phyloP scores from a whole-genome alignment of 35 echinoderm and acorn worm genomes.

The Ptychodera flava region DNA sequence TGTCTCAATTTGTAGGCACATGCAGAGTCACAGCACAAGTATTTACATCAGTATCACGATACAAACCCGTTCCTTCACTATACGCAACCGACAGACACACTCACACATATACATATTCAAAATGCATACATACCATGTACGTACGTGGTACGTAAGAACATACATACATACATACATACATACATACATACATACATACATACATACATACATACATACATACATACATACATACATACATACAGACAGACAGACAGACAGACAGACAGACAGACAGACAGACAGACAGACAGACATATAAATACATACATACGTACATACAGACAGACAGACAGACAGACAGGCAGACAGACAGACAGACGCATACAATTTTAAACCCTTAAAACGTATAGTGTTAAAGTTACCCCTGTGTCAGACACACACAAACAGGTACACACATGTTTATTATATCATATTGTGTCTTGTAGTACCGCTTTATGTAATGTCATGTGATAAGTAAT shows the following conservation, averaged over 20 bases:
- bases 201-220: slow-evolving; percentile 2
- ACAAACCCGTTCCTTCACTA: too few species aligned
- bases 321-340: not conserved
- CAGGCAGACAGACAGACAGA: not conserved
- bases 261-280: not conserved
- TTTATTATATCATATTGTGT: too few species aligned
- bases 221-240: slow-evolving; percentile 2
- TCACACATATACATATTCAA: too few species aligned
- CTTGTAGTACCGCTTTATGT: too few species aligned
- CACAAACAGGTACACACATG: not conserved
- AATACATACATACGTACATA: not conserved
- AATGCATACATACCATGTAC: too few species aligned
- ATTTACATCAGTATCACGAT: too few species aligned
- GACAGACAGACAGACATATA: not conserved
- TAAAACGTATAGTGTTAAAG: not conserved
- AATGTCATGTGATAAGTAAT: too few species aligned
- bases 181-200: slow-evolving; percentile 2
- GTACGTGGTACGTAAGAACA: too few species aligned
- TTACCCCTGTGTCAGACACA: too few species aligned
- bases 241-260: not conserved
- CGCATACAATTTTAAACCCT: not conserved
- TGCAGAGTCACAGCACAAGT: too few species aligned
- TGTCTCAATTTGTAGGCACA: too few species aligned
- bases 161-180: not conserved
- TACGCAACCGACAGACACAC: too few species aligned